phyloP scores from a whole-genome alignment of 2,113 vertebrate species.

The Callipepla squamata region DNA sequence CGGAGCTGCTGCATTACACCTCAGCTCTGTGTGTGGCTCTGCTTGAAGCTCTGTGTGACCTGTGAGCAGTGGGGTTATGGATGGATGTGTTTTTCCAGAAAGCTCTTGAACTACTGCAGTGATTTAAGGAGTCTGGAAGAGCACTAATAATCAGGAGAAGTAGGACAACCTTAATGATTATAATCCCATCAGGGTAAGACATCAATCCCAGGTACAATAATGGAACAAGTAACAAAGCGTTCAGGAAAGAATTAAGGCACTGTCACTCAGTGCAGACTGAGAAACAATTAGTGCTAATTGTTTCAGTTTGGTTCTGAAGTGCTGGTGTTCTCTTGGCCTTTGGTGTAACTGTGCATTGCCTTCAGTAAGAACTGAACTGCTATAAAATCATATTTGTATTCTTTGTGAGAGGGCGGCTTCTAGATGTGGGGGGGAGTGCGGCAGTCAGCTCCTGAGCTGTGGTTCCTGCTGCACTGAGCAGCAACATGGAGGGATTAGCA shows the following conservation, averaged over 20 bases:
- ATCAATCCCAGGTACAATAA: slow-evolving; percentile 53
- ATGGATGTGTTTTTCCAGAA: neutral
- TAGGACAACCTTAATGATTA: slow-evolving; percentile 47
- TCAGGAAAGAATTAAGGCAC: slow-evolving; percentile 26
- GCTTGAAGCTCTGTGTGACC: neutral
- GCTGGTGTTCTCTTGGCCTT: slow-evolving; percentile 29
- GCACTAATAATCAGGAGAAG: slow-evolving; percentile 27
- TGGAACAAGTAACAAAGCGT: slow-evolving; percentile 36
- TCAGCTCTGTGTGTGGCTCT: neutral
- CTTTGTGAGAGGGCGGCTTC: neutral
- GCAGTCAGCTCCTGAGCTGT: neutral
- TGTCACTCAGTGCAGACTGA: neutral
- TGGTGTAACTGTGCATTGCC: neutral
- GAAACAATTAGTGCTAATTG: slow-evolving; percentile 41
- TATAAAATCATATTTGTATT: slow-evolving; percentile 1
- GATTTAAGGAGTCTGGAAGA: slow-evolving; percentile 11
- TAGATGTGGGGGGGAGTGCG: neutral
- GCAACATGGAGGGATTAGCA: neutral
- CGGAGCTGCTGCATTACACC: neutral
- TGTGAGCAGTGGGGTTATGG: neutral
- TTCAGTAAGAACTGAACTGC: neutral
- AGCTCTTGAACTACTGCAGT: neutral
- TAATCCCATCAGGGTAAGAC: slow-evolving; percentile 57
- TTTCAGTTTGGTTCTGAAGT: slow-evolving; percentile 31
- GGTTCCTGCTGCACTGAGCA: neutral